Base-by-base conservation (phyloP, 1,140 invertebrate genomes). In the Trissolcus basalis region DNA sequence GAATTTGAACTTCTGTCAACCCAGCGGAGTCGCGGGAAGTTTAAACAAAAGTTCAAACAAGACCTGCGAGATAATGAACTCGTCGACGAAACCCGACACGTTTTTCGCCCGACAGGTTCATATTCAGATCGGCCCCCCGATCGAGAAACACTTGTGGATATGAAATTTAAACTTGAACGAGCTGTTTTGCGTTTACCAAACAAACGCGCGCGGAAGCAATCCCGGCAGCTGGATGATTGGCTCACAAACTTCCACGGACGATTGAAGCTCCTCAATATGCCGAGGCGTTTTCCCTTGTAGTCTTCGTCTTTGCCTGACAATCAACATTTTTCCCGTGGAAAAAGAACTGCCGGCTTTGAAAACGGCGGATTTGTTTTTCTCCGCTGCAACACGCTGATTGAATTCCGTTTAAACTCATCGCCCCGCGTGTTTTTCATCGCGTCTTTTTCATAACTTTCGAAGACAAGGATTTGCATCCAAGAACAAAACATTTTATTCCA, bases 181-280 rank as follows among this genome's bases (percentile, higher is more conserved):
- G 61, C 59, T 60, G 56, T 59, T 39, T 69, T 63, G 54, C 55
- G 64, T 65, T 53, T 48, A 44, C 53, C 43, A 75, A 54, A 75
- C 64, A 69, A 75, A 69, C 53, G 59, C 53, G 49, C 13, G 39
- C 48, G 64, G 53, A 63, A 63, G 58, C 32, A 47, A 75, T 54
- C 64, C 63, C 63, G 64, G 58, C 63, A 58, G 58, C 36, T 44
- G 45, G 43, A 59, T 65, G 65, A 70, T 76, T 70, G 73, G 54
- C 49, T 70, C 44, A 54, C 41, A 76, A 76, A 76, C 65, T 76
- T 76, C 41, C 35, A 60, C 65, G 60, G 54, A 49, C 60, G 41
- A 65, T 70, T 69, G 65, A 65, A 76, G 60, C 50, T 70, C 53
- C 47, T 64, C 67, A 71, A 71, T 70, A 71, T 65, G 54, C 54